Evolutionary conservation across 64 coral and sea anemone genomes (phyloP), one percentile per base, ranked within the genome.

Genomic region (Trachythela sp.): DNA sequence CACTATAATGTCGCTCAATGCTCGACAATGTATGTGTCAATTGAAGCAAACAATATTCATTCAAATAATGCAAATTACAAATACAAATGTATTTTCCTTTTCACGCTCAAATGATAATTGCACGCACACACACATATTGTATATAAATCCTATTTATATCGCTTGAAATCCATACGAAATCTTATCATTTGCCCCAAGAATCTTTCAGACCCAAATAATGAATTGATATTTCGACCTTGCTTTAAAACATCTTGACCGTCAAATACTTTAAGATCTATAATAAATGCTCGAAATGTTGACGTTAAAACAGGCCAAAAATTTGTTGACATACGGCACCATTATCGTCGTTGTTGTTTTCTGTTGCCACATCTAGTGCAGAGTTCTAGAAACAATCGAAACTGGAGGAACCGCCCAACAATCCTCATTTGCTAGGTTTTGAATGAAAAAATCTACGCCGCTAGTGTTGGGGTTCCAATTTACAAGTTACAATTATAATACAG

Each of bases 221-320:
- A 24, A 29, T 86, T 86, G 7, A 86, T 30, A 27, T 54, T 85
- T 45, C 40, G 83, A 43, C 83, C 37, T 54, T 86, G 50, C 31
- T 58, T 20, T 86, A 86, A 86, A 27, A 26, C 29, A 86, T 31
- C 42, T 30, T 86, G 13, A 54, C 85, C 17, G n/a, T 11, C 4
- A 24, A 22, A n/a, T 5, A 51, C 45, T 48, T 86, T 51, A n/a
- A 30, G 24, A 14, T 37, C 13, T 42, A 29, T 31, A 9, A 9
- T 26, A 54, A 52, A n/a, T 17, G 1, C n/a, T 9, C 24, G 18
- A 26, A 70, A 26, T 70, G 7, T 70, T 26, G 8, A 26, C 64
- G 24, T 70, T 8, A 70, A 9, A 7, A 70, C 64, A 6, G 48
- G 48, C 48, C 48, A 49, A 49, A 49, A 49, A 49, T 49, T 49